These are phyloP conservation scores for Microcebus griseorufus DNA, from an alignment of 2,113 vertebrate species.

Conservation along the genomic window DNA sequence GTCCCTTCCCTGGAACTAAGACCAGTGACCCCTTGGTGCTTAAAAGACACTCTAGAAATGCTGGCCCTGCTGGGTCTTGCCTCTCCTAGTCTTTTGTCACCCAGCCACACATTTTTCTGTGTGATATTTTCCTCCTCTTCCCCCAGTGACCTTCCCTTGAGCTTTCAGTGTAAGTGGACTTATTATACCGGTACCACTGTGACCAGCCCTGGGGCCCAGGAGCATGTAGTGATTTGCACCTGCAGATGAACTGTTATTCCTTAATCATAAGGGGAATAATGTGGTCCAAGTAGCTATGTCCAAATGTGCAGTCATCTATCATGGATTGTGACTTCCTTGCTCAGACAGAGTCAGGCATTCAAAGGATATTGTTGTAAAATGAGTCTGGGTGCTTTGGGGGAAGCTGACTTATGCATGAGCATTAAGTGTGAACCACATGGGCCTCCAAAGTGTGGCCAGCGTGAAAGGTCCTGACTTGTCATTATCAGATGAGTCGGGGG, in stretches of 20 bases:
- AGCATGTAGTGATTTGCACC: rapidly evolving
- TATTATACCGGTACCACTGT: neutral
- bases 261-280: too few relatives aligned
- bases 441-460: neutral
- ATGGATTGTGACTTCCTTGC: neutral
- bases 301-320: neutral
- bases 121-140: neutral
- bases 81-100: neutral
- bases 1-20: neutral
- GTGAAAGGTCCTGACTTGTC: neutral
- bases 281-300: neutral
- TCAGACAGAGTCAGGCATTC: neutral
- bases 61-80: neutral
- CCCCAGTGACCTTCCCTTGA: neutral
- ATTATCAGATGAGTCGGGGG: neutral
- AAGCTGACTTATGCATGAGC: neutral
- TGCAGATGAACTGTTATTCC: neutral
- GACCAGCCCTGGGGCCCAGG: neutral
- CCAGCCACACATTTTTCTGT: neutral
- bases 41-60: neutral
- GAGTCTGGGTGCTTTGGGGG: neutral
- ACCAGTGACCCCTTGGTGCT: neutral
- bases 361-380: neutral
- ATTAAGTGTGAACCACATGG: neutral
- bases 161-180: neutral